Conservation (phyloP, 2,888 invertebrate genomes). For the Eucriotettix oculatus region DNA sequence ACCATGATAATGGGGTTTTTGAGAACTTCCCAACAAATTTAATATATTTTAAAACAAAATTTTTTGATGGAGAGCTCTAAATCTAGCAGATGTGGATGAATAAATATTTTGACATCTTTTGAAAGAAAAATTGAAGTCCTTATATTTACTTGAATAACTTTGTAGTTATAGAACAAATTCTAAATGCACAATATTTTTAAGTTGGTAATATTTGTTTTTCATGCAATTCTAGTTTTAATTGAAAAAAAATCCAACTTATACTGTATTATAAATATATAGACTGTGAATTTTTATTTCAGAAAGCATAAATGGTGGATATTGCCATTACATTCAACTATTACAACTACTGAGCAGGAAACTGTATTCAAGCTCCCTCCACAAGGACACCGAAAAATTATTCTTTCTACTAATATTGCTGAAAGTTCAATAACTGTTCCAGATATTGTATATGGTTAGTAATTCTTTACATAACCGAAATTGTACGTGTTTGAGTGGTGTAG, state of each 20-base stretch:
- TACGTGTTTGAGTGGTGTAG: neutral
- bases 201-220: too few species aligned
- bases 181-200: too few species aligned
- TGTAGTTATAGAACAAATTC: too few species aligned
- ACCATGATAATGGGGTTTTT: too few species aligned
- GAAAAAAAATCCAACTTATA: too few species aligned
- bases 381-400: slow-evolving; percentile 62
- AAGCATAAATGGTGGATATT: slow-evolving; percentile 16
- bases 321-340: slow-evolving; percentile 58
- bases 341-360: slow-evolving; percentile 52
- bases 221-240: too few species aligned
- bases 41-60: too few species aligned
- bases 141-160: neutral
- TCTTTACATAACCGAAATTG: neutral
- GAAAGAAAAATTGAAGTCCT: neutral
- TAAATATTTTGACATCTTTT: neutral
- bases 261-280: too few species aligned
- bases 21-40: too few species aligned
- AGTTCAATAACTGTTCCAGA: slow-evolving; percentile 84
- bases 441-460: slow-evolving; percentile 51
- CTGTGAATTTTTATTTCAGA: neutral
- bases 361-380: slow-evolving; percentile 43
- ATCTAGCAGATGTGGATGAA: too few species aligned
- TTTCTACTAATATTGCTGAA: slow-evolving; percentile 84
- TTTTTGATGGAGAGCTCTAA: too few species aligned